Base-by-base conservation (phyloP, 2,888 invertebrate genomes). In the Drosophila meridionalis region DNA sequence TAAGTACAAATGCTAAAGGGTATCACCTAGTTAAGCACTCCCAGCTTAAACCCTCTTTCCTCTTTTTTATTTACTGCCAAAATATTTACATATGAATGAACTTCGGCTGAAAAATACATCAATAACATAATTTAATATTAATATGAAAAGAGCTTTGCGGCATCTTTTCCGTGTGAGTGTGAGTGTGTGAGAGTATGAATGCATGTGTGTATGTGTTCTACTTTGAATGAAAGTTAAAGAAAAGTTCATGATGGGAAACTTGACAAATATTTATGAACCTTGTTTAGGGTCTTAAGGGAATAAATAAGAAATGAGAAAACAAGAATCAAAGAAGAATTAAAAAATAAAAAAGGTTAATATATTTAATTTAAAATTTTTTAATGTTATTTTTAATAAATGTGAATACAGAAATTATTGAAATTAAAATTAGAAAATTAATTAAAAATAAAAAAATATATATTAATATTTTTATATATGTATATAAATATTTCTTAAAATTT, bases 71-170 rank as follows among this genome's bases (percentile, higher is more conserved):
- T 34, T 38, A 45, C 26, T 28, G 2, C 12, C 11, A 45, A 42
- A 34, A 69, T 14, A 59, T 69, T 69, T 69, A 59, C 58, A 58
- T 69, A 69, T 60, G 55, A 69, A 48, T 69, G 30, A 60, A 69
- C 70, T 48, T 8, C n/a, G 30, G 3, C n/a, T 42, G 28, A 55
- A 59, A 60, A 40, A 59, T 36, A 53, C 55, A 69, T 69, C 60
- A 69, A 69, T 43, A 58, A 63, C 47, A 63, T 28, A 48, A 53
- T 58, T 47, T 42, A 69, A 69, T 60, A 59, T 59, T 58, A 45
- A 59, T 40, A 58, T 36, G 40, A 14, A 53, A 68, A 34, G 52
- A 36, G 30, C 36, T 57, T 7, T 58, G 58, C 11, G 42, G 50
- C 50, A 52, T 56, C 12, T 12, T 55, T 34, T 36, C 11, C 32